These are phyloP conservation scores for Astropecten irregularis DNA, from an alignment of 53 echinoderm and acorn worm species.

Conservation along the genomic window DNA sequence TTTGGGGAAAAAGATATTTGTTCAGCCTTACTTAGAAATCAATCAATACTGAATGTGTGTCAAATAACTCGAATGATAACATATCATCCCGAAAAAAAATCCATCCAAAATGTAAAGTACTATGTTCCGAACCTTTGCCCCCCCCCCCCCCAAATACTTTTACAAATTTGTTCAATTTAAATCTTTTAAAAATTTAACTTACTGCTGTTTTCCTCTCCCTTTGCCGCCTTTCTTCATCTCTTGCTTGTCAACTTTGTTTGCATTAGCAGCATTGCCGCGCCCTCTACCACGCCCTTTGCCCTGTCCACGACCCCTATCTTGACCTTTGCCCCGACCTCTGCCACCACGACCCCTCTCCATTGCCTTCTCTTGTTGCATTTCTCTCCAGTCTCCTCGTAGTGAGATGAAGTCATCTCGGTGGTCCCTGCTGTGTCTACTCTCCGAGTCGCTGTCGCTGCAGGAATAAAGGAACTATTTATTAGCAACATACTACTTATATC, in stretches of 20 bases:
- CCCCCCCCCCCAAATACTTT: too few species aligned
- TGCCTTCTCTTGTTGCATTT: conserved; percentile 69
- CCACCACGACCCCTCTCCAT: conserved; percentile 55
- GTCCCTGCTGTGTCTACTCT: conserved; percentile 52
- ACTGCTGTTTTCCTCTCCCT: conserved; percentile 56
- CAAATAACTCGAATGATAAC: too few species aligned
- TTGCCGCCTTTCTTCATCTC: conserved; percentile 73
- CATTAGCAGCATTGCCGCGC: conserved; percentile 42
- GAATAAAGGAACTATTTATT: not conserved
- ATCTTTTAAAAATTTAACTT: not conserved
- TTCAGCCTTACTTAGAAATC: too few species aligned
- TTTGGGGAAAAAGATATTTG: too few species aligned
- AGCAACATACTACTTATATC: not conserved
- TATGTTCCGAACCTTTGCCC: too few species aligned
- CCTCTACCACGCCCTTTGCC: conserved; percentile 86
- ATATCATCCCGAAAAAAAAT: too few species aligned
- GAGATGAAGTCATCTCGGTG: conserved; percentile 63
- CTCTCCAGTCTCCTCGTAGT: conserved; percentile 41
- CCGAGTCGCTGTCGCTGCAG: conserved; percentile 52
- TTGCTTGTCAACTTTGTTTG: conserved; percentile 29
- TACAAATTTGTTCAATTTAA: not conserved
- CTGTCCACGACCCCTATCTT: conserved; percentile 70
- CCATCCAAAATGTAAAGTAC: too few species aligned
- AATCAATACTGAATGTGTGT: too few species aligned
- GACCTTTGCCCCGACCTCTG: conserved; percentile 52